These are phyloP conservation scores for Lamellibrachia columna DNA, from an alignment of 2,888 invertebrate genomes.

Conservation along the genomic window DNA sequence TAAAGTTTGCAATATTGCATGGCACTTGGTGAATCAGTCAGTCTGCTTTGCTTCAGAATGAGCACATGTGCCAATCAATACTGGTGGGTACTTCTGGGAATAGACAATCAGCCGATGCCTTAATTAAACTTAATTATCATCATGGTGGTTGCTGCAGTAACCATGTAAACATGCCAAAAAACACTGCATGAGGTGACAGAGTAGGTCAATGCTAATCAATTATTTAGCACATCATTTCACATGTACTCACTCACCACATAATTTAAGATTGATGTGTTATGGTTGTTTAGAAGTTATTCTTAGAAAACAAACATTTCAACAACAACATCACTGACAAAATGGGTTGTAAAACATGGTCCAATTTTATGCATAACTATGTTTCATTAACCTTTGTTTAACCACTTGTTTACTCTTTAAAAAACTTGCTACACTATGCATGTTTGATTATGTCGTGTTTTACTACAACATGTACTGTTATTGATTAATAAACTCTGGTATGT, in stretches of 20 bases:
- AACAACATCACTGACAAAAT: neutral
- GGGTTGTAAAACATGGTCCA: neutral
- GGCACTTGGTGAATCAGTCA: neutral
- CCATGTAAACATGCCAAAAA: neutral
- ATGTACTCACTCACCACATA: neutral
- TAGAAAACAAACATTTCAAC: neutral
- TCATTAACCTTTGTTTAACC: neutral
- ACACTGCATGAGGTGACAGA: neutral
- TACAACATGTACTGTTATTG: slow-evolving; percentile 14
- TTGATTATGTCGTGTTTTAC: neutral
- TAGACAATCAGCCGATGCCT: neutral
- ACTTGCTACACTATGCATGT: neutral
- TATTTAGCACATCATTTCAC: neutral
- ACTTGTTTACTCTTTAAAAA: neutral
- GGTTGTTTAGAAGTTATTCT: neutral
- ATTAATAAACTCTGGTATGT: neutral
- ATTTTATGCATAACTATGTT: neutral
- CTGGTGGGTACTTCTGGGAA: neutral
- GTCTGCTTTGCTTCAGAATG: neutral
- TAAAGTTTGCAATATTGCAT: neutral
- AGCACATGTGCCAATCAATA: neutral
- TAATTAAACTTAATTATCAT: neutral
- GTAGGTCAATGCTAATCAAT: neutral
- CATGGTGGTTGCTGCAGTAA: neutral
- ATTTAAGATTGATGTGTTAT: neutral